Evolutionary conservation across 2,113 vertebrate species (phyloP), one percentile per base, ranked within the genome.

Genomic region (Archilochus colubris): DNA sequence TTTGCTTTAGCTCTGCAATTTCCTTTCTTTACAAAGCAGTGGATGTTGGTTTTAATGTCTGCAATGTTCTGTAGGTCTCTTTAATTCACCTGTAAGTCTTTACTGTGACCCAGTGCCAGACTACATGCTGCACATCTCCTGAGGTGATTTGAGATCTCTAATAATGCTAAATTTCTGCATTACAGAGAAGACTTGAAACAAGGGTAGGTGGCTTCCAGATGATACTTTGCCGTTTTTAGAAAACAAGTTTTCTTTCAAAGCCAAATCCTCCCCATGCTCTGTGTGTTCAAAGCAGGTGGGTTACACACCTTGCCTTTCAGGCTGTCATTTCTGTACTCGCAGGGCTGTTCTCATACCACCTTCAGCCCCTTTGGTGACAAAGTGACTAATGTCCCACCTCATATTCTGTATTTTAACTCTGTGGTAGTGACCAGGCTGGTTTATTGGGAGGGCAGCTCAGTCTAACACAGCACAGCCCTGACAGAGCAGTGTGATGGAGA

Each of bases 101-200:
- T 1, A 0, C 0, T 5, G 59, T 13, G 73, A n/a, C 59, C n/a
- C 46, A 3, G 21, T 6, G 31, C 7, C 22, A 64, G 61, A 5
- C 10, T 6, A 10, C 6, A 6, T 1, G 12, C 51, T 14, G 36
- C 25, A 2, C 63, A 1, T 51, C 77, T 54, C 70, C 62, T 1
- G 31, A 18, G 51, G 14, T 3, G 7, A 7, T 9, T 3, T 7
- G 64, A 61, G 28, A 38, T 30, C 61, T 43, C 68, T 25, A 25
- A 20, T 24, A 48, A 2, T 1, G 10, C 36, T 44, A 0, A 19
- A 72, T 80, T 55, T 14, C 77, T 50, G 38, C 63, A 3, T 30
- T 28, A 4, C 33, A 55, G 43, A 59, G 59, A 51, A 40, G 46
- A 38, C 15, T 17, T 70, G 50, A 44, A 75, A 38, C 23, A 4